These are phyloP conservation scores for Panagrolaimus sp. DNA, from an alignment of 1,140 invertebrate genomes.

Conservation along the genomic window DNA sequence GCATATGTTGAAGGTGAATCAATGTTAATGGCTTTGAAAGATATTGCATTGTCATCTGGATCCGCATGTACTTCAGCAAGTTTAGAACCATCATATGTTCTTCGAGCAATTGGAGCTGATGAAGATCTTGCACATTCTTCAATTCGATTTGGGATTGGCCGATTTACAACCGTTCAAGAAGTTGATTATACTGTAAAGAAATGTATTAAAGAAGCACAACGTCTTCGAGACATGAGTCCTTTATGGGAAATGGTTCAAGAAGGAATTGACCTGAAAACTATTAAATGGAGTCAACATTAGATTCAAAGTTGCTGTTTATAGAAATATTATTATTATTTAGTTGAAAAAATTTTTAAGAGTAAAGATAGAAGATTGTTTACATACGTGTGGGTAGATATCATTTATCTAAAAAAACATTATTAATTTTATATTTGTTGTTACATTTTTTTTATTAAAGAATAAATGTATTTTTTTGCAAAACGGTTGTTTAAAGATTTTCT, in stretches of 20 bases:
- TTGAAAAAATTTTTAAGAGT: too few relatives aligned
- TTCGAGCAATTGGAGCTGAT: constrained; percentile 92
- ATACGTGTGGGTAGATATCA: too few relatives aligned
- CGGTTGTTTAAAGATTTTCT: too few relatives aligned
- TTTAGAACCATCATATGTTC: constrained; percentile 93
- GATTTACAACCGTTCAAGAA: constrained; percentile 89
- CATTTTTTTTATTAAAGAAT: too few relatives aligned
- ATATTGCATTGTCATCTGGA: constrained; percentile 67
- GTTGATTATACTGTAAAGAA: constrained; percentile 86
- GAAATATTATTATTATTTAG: too few relatives aligned
- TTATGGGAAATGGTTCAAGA: constrained; percentile 99
- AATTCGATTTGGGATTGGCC: constrained; percentile 93
- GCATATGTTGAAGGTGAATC: constrained; percentile 88
- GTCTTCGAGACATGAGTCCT: constrained; percentile 92
- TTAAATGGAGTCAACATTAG: constrained; percentile 95
- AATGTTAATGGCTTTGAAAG: constrained; percentile 93
- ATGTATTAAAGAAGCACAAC: constrained; percentile 80
- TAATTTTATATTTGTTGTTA: too few relatives aligned
- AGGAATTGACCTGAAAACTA: constrained; percentile 90
- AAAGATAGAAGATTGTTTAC: too few relatives aligned
- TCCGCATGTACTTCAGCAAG: constrained; percentile 95
- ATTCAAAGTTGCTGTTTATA: too few relatives aligned
- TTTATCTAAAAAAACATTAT: too few relatives aligned
- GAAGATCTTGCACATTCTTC: constrained; percentile 98
- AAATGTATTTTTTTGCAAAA: too few relatives aligned